Percentiles rank a stretch among this genome's conserved stretches.
phyloP scores from a whole-genome alignment of 2,888 invertebrate species.

The Campopleginae sp. region DNA sequence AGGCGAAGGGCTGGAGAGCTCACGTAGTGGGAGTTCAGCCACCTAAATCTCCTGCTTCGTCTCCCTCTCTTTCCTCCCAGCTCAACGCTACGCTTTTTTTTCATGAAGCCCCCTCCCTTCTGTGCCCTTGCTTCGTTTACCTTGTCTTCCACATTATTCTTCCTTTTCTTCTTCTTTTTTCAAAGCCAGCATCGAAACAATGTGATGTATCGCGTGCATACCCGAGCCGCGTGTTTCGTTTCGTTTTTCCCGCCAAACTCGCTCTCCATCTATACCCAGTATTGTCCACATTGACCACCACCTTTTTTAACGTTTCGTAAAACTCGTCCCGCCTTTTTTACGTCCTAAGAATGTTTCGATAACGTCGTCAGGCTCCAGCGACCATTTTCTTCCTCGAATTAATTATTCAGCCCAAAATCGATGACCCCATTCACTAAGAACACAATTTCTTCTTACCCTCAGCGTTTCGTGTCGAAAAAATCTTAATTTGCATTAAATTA shows the following conservation, averaged over 20 bases:
- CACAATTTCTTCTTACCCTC: no score
- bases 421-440: no score
- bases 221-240: constrained; percentile 78
- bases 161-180: constrained; percentile 62
- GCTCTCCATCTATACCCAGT: constrained; percentile 63
- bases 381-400: constrained; percentile 81
- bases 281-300: constrained; percentile 42
- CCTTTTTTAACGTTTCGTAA: constrained; percentile 37
- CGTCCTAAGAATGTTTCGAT: neutral
- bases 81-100: constrained; percentile 65
- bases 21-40: constrained; percentile 52
- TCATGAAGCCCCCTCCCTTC: constrained; percentile 39
- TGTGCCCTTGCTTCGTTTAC: constrained; percentile 60
- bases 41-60: constrained; percentile 45
- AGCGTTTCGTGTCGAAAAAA: no score
- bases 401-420: constrained; percentile 73
- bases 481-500: no score
- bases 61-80: constrained; percentile 35
- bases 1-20: constrained; percentile 64
- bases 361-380: constrained; percentile 43
- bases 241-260: constrained; percentile 83
- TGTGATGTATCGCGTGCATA: constrained; percentile 81
- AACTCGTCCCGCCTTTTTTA: neutral
- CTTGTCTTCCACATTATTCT: constrained; percentile 64
- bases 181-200: constrained; percentile 74